Conservation (phyloP, 2,797 vertebrate species). For the Erpetoichthys calabaricus region DNA sequence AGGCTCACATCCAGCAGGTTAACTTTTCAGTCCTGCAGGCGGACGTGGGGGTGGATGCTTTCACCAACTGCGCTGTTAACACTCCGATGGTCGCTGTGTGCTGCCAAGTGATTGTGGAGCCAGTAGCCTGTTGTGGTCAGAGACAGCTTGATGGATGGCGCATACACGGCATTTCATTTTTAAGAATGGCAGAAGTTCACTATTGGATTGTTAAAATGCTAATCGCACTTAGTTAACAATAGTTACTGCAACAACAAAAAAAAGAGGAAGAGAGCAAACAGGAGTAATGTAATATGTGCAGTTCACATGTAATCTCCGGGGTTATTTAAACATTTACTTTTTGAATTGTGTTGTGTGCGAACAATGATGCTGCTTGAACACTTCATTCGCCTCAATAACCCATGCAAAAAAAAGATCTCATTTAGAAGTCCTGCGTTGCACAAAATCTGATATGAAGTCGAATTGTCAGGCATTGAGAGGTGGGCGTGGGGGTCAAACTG, state of each 20-base stretch:
- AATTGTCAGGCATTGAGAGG: conserved; percentile 19
- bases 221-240: conserved; percentile 55
- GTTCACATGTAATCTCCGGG: conserved; percentile 22
- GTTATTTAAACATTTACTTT: conserved; percentile 25
- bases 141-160: conserved; percentile 62
- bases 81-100: conserved; percentile 47
- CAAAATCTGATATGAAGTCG: conserved; percentile 10
- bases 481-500: conserved; percentile 3
- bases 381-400: conserved; percentile 20
- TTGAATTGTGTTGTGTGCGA: conserved; percentile 19
- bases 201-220: conserved; percentile 66
- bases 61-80: conserved; percentile 73
- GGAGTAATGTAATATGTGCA: conserved; percentile 20
- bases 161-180: conserved; percentile 44
- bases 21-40: conserved; percentile 40
- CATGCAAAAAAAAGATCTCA: neutral
- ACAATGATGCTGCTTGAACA: conserved; percentile 7
- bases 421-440: too few species aligned
- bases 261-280: conserved; percentile 32
- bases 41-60: conserved; percentile 39
- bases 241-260: conserved; percentile 28
- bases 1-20: conserved; percentile 50
- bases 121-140: conserved; percentile 59
- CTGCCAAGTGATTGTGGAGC: conserved; percentile 51
- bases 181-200: conserved; percentile 57